These are phyloP conservation scores for Drosophila elegans DNA, from an alignment of 1,140 invertebrate species.

Conservation along the genomic window DNA sequence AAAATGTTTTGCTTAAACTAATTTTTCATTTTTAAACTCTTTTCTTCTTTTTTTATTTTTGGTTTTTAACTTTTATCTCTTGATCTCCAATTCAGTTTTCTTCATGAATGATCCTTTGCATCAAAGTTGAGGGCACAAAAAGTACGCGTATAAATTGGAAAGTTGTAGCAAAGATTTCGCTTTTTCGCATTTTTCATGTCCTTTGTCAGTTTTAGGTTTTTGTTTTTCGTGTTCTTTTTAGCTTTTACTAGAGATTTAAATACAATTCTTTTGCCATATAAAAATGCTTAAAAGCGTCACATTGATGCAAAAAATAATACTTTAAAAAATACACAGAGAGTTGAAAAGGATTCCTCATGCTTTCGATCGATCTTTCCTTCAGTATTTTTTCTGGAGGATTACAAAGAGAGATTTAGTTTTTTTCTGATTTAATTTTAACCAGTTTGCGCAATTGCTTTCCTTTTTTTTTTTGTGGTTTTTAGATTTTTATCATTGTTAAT, in stretches of 20 bases:
- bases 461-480: slow-evolving; percentile 44
- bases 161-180: slow-evolving; percentile 70
- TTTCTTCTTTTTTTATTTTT: slow-evolving; percentile 31
- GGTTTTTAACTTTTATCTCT: slow-evolving; percentile 46
- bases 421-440: slow-evolving; percentile 40
- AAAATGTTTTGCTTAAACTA: slow-evolving; percentile 83
- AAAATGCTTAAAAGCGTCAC: slow-evolving; percentile 78
- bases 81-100: slow-evolving; percentile 58
- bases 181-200: slow-evolving; percentile 42
- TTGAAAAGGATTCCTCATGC: slow-evolving; percentile 58
- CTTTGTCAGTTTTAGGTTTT: slow-evolving; percentile 31
- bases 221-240: slow-evolving; percentile 43
- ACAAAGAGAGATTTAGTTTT: slow-evolving; percentile 59
- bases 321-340: slow-evolving; percentile 76
- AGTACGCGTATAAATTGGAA: slow-evolving; percentile 76
- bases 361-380: slow-evolving; percentile 35
- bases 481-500: slow-evolving; percentile 63
- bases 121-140: slow-evolving; percentile 73
- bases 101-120: slow-evolving; percentile 75
- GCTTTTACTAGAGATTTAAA: slow-evolving; percentile 68
- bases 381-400: slow-evolving; percentile 51
- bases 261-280: slow-evolving; percentile 71
- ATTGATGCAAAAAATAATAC: slow-evolving; percentile 79
- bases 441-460: slow-evolving; percentile 51
- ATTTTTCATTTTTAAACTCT: slow-evolving; percentile 42